phyloP scores from a whole-genome alignment of 2,113 vertebrate genomes.

The Erythrolamprus reginae region DNA sequence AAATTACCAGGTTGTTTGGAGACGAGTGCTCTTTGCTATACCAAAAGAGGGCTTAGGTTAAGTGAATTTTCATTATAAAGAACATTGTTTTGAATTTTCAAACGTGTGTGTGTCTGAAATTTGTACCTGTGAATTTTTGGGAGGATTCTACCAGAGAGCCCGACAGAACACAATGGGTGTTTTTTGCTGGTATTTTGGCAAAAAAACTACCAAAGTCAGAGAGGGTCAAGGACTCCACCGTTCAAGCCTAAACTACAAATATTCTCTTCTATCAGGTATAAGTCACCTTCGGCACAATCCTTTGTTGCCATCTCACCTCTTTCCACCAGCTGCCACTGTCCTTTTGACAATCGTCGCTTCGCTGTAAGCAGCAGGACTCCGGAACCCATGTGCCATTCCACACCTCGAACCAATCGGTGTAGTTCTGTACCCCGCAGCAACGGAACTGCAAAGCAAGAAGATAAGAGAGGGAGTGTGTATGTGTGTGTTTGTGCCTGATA shows the following conservation, averaged over 20 bases:
- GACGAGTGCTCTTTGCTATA: no score
- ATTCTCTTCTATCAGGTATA: background rate
- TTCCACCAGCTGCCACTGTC: slow-evolving; percentile 36
- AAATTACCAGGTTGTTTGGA: no score
- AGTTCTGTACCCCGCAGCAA: slow-evolving; percentile 78
- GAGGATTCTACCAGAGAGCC: no score
- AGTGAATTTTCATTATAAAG: no score
- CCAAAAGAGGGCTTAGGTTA: no score
- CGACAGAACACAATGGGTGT: no score
- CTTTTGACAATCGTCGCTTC: slow-evolving; percentile 7
- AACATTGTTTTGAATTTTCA: no score
- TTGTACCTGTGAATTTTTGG: no score
- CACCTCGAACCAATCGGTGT: slow-evolving; percentile 72
- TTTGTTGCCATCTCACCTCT: slow-evolving; percentile 22
- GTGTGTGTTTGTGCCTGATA: background rate
- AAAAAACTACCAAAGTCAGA: background rate
- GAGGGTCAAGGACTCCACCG: background rate
- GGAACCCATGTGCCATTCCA: slow-evolving; percentile 57
- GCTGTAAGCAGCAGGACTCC: slow-evolving; percentile 68
- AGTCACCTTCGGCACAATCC: background rate
- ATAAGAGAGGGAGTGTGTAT: background rate
- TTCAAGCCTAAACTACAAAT: background rate
- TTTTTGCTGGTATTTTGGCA: background rate
- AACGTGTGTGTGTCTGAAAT: no score
- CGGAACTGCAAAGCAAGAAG: slow-evolving; percentile 68